Evolutionary conservation across 2,888 invertebrate species (phyloP).

Genomic region (Corbicula japonica): DNA sequence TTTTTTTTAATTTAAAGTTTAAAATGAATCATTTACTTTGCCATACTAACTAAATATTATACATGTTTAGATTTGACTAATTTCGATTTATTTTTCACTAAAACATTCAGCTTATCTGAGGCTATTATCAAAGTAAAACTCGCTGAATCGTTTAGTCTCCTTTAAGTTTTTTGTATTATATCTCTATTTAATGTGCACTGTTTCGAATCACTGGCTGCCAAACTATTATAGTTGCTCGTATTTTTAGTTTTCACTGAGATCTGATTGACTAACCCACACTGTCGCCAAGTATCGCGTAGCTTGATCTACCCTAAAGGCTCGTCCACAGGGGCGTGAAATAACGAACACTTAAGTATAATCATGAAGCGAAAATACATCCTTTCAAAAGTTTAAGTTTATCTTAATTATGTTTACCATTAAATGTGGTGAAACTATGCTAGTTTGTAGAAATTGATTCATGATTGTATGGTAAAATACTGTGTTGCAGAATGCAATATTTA

Average conservation of each 20-base stretch:
- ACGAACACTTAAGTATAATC: too few relatives aligned
- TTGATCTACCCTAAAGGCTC: neutral
- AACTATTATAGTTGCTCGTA: neutral
- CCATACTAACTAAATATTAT: too few relatives aligned
- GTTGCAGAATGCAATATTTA: too few relatives aligned
- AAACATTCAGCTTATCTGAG: neutral
- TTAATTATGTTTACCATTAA: too few relatives aligned
- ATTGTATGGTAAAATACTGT: too few relatives aligned
- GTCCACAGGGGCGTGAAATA: neutral
- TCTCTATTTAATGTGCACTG: neutral
- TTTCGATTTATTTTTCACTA: conserved; percentile 8
- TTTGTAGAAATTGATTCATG: too few relatives aligned
- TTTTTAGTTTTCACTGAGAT: conserved; percentile 19
- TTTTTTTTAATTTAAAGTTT: too few relatives aligned
- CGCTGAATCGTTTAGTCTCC: conserved; percentile 9
- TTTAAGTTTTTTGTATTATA: neutral
- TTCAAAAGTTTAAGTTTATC: too few relatives aligned
- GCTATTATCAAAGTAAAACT: neutral
- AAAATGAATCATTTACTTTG: too few relatives aligned
- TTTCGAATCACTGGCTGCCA: conserved; percentile 8
- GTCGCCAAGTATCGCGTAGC: conserved; percentile 4
- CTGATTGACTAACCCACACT: neutral
- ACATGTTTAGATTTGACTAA: too few relatives aligned
- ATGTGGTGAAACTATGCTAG: too few relatives aligned
- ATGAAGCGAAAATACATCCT: too few relatives aligned